Evolutionary conservation across 1,140 invertebrate species (phyloP), one percentile per base, ranked within the genome.

Genomic region (Prorops nasuta): DNA sequence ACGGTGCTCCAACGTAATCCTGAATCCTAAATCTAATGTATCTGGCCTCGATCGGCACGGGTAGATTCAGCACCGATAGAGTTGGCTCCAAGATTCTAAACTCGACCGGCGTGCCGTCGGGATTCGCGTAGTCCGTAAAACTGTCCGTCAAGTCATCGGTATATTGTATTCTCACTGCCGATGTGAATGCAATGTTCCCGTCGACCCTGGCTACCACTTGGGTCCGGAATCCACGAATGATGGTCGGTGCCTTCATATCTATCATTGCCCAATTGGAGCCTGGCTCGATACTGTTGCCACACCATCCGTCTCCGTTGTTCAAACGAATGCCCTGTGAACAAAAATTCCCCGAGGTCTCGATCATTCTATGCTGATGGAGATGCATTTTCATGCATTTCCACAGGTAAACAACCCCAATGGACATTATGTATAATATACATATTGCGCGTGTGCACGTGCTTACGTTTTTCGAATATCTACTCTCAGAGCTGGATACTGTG

Each of bases 61-160:
- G 93, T 12, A 98, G 73, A 66, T 95, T 95, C 1, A 97, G 69
- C 22, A 95, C 89, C 1, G 93, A 94, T 7, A 95, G 73, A 44
- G 88, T 92, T 0, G 91, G 89, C 63, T 92, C 91, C 7, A 92
- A 70, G 60, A 93, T 91, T 32, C 91, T 80, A 64, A 96, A 96
- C 70, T 96, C 92, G 0, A 96, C 91, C n/a, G 92, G 89, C 1
- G 91, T 91, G 12, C 91, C 91, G 70, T 94, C 90, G 6, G 91
- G 88, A 71, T 95, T 95, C 14, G 89, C 87, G 58, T 96, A 96
- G 62, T 96, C 92, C 72, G 86, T 90, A 69, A 94, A 94, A 0
- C 88, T 78, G 67, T 96, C 94, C 0, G 92, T 92, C 28, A 96
- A 76, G 64, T 96, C 87, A 64, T 96, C 89, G 0, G 90, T 89